Evolutionary conservation across 2,888 invertebrate genomes (phyloP), one percentile per base, ranked within the genome.

Genomic region (Lithophane leautieri): DNA sequence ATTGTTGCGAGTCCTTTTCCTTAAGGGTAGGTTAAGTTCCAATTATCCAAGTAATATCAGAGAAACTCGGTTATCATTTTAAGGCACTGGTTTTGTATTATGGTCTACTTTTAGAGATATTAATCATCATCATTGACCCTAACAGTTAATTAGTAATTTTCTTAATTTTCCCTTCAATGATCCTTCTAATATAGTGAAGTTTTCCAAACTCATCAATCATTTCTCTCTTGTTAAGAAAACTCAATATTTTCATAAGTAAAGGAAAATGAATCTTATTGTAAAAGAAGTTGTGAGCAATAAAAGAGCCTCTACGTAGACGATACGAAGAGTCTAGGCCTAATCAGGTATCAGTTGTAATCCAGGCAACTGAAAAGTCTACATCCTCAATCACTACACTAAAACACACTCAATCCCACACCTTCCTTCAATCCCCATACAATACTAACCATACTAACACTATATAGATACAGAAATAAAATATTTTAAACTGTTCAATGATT

Each of bases 151-250:
- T 60, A 54, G 28, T 65, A 8, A 76, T 25, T 61, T 73, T 73
- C 42, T 28, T 60, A 72, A 58, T 73, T 63, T 68, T 62, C 65
- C 50, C 50, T 44, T 67, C 11, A 68, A 74, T 63, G 47, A 68
- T 65, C 47, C 1, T 61, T 76, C 25, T 28, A 44, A 60, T 28
- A 52, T 54, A 76, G 40, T 50, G 28, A 68, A 70, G 61, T 82
- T 79, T 75, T 44, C 58, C 50, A 28, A 81, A 54, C 54, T 72
- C 83, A 81, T 81, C 79, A 81, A 81, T 81, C 78, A 83, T 69
- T 83, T 47, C 47, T 54, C 40, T 71, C 25, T 68, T 60, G 50
- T 50, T 44, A 56, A 56, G 44, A 72, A 62, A 58, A 34, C 62
- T 63, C 71, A 72, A 83, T 81, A 83, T 52, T 83, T 83, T 50